These are phyloP conservation scores for Phyllotreta cruciferae DNA, from an alignment of 2,888 invertebrate species.

Conservation along the genomic window DNA sequence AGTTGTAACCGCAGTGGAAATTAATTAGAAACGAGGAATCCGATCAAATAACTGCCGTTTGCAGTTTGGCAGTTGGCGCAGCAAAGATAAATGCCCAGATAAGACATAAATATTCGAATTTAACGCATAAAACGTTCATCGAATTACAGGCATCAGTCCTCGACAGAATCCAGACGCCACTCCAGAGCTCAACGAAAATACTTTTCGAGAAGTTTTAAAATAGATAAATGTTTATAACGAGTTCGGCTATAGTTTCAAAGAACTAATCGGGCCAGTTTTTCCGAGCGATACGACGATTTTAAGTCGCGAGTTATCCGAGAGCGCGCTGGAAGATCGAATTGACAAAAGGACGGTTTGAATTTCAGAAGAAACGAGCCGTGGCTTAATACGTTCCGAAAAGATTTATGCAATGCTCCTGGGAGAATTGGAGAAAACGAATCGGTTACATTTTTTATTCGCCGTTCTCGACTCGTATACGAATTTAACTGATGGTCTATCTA, in stretches of 20 bases:
- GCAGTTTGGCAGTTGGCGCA: conserved; percentile 54
- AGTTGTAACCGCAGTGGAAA: conserved; percentile 14
- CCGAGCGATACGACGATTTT: conserved; percentile 19
- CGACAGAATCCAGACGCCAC: conserved; percentile 50
- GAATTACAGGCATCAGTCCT: conserved; percentile 52
- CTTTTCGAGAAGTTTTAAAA: conserved; percentile 42
- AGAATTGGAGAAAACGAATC: conserved; percentile 20
- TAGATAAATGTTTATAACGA: conserved; percentile 45
- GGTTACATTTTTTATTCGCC: not conserved
- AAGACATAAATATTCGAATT: conserved; percentile 53
- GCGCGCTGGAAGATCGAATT: conserved; percentile 20
- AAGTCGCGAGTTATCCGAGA: conserved; percentile 18
- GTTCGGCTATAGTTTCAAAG: conserved; percentile 36
- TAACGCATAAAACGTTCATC: conserved; percentile 55
- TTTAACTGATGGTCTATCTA: too few relatives aligned
- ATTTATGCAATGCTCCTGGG: conserved; percentile 14
- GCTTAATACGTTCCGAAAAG: conserved; percentile 9
- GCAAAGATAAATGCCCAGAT: conserved; percentile 48
- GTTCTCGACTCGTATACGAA: too few relatives aligned
- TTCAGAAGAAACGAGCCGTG: conserved; percentile 13
- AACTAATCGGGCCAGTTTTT: conserved; percentile 33
- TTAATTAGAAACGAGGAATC: conserved; percentile 45
- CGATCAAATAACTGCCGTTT: conserved; percentile 49
- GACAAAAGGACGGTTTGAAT: conserved; percentile 21
- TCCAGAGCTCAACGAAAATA: conserved; percentile 40